Base-by-base conservation (phyloP, 1,140 invertebrate species). In the Drosophila chauvacae region DNA sequence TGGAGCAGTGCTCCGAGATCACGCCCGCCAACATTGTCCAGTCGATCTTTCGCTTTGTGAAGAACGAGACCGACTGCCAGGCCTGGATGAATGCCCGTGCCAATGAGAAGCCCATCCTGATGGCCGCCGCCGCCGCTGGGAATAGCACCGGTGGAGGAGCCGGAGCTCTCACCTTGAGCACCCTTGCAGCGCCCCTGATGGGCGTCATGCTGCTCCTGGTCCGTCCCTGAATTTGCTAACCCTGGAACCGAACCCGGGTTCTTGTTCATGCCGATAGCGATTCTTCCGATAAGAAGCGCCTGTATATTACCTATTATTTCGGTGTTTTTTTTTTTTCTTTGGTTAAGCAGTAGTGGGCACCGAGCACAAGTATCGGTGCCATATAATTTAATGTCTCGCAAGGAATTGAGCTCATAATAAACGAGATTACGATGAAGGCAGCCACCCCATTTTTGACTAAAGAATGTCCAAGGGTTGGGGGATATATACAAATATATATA, bases 11-110 rank as follows among this genome's bases (percentile, higher is more conserved):
- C 77, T 79, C 92, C 0, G 95, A 96, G 72, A 95, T 96, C 4
- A 96, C 96, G 0, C 95, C 96, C 0, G 96, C 95, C 26, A 97
- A 97, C 80, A 95, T 97, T 26, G 94, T 96, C 0, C 96, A 97
- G 56, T 95, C 96, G 3, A 93, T 97, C 39, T 96, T 97, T 80
- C 96, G 95, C 48, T 97, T 95, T 65, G 93, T 96, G 1, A 94
- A 94, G 47, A 95, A 95, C 82, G 94, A 94, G 13, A 96, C 95
- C 13, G 96, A 96, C 0, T 97, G 96, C 88, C 86, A 93, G 61
- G 59, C 80, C 16, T 91, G 72, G 74, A 86, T 92, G 63, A 56
- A 85, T 23, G 73, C 75, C 0, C 80, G 75, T 1, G 69, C 81
- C 48, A 91, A 91, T 7, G 79, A 90, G 53, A 69, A 71, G 6